Conservation (phyloP, 2,888 invertebrate genomes). For the Phengaris alcon region DNA sequence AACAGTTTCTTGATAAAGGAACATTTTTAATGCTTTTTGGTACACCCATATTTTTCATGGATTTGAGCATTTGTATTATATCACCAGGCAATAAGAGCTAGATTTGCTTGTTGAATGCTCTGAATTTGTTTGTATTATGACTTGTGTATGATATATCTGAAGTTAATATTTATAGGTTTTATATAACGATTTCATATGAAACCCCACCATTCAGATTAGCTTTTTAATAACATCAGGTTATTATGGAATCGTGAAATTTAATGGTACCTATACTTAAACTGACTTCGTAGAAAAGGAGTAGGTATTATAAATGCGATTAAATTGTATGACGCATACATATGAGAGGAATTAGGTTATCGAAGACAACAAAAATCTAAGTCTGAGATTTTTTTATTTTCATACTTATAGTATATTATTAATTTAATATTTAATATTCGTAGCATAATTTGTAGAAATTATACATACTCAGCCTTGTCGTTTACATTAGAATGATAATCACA, state of each 20-base stretch:
- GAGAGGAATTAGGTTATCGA: constrained; percentile 7
- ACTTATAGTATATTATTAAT: background rate
- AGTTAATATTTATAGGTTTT: constrained; percentile 2
- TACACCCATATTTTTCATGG: background rate
- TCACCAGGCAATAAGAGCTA: background rate
- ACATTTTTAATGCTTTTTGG: background rate
- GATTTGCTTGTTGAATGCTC: background rate
- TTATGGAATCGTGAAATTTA: background rate
- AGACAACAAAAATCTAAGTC: constrained; percentile 11
- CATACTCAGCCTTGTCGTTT: background rate
- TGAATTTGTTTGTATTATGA: background rate
- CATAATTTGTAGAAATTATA: background rate
- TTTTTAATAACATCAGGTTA: constrained; percentile 4
- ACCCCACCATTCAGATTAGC: constrained; percentile 15
- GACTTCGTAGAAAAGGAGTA: background rate
- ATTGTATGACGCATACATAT: background rate
- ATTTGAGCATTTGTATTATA: background rate
- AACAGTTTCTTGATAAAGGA: background rate
- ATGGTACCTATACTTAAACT: background rate
- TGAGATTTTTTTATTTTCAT: constrained; percentile 20
- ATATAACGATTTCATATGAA: constrained; percentile 1
- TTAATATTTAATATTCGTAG: constrained; percentile 2
- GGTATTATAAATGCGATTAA: background rate
- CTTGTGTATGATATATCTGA: background rate
- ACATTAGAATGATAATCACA: background rate